phyloP scores from a whole-genome alignment of 1,140 invertebrate species.

The Apis mellifera region Amel_HAv3.1 CM009931.2:18583001-18583500 shows the following conservation, averaged over 20 bases:
- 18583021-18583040: background rate
- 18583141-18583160: background rate
- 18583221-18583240: constrained; percentile 22
- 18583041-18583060: background rate
- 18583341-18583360: constrained; percentile 49
- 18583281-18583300: constrained; percentile 32
- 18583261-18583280: constrained; percentile 18
- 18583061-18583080: constrained; percentile 7
- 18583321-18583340: constrained; percentile 14
- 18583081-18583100: constrained; percentile 62
- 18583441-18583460: constrained; percentile 6
- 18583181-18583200: constrained; percentile 26
- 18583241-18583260: background rate
- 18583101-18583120: constrained; percentile 52
- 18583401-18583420: constrained; percentile 24
- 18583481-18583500: constrained; percentile 52
- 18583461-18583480: constrained; percentile 51
- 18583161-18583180: constrained; percentile 26
- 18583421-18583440: constrained; percentile 35
- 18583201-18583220: background rate
- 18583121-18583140: constrained; percentile 34
- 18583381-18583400: constrained; percentile 53
- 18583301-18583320: constrained; percentile 35
- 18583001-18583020: constrained; percentile 19
- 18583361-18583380: constrained; percentile 29